Evolutionary conservation across 2,888 invertebrate genomes (phyloP), one percentile per base, ranked within the genome.

Genomic region (Phlogophora meticulosa): DNA sequence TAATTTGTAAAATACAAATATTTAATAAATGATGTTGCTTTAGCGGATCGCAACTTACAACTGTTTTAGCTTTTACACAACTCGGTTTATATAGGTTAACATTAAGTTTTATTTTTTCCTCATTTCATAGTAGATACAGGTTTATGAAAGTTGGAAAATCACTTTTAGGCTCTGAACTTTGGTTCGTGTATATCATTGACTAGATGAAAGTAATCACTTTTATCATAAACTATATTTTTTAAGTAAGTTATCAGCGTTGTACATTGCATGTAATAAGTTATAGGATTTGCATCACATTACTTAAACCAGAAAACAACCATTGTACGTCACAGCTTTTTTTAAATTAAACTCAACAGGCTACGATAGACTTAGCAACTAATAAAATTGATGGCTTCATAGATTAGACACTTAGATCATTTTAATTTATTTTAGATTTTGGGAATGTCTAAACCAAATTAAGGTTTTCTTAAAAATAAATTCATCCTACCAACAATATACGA

Each of bases 21-120:
- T 51, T 34, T 34, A 17, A 4, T 45, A 13, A 5, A 53, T n/a
- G 17, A 17, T 61, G 58, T 51, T 56, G n/a, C 24, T 34, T 17
- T 24, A 5, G 7, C 28, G 7, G n/a, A 45, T 42, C 10, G 4
- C n/a, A 45, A 38, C 0, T 38, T 11, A 17, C 17, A 43, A 75
- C 45, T 76, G 60, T 15, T 53, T 57, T 32, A 34, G 4, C 13
- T 22, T 32, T 36, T 42, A 24, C 17, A 40, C 7, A 24, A 56
- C 42, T 17, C 34, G 0, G 7, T 32, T 69, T 70, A 46, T 64
- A 58, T 65, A 51, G 9, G 3, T 2, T 1, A 1, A 43, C 11
- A 22, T 28, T 15, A 7, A n/a, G n/a, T n/a, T 49, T 28, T 7
- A 59, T 15, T 11, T 46, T 65, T 48, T 70, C 46, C 52, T 49